A percentile compares a stretch with the other conserved stretches of the same genome.
phyloP scores from a whole-genome alignment of 2,113 vertebrate genomes.

The Desmodus rotundus region DNA sequence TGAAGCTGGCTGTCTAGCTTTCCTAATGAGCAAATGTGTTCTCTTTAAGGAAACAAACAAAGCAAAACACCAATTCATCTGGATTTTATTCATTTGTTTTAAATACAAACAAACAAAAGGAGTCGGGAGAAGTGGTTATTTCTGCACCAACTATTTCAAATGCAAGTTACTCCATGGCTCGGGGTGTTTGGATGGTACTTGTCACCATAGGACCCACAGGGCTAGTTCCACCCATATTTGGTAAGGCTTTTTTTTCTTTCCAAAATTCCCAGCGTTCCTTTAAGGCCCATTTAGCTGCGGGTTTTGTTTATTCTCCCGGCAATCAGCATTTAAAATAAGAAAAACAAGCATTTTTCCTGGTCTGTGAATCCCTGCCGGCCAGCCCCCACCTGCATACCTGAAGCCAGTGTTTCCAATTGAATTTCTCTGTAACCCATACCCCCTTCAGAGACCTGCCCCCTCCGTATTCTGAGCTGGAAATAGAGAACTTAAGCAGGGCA shows the following conservation, averaged over 20 bases:
- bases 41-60: slow-evolving; percentile 69
- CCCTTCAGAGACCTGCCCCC: slow-evolving; percentile 63
- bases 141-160: slow-evolving; percentile 59
- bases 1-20: slow-evolving; percentile 15
- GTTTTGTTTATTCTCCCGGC: slow-evolving; percentile 74
- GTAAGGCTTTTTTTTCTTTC: slow-evolving; percentile 56
- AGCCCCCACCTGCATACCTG: slow-evolving; percentile 66
- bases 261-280: slow-evolving; percentile 71
- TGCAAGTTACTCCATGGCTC: slow-evolving; percentile 14
- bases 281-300: slow-evolving; percentile 67
- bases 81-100: slow-evolving; percentile 67
- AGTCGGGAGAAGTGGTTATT: slow-evolving; percentile 50
- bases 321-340: slow-evolving; percentile 74
- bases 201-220: slow-evolving; percentile 63
- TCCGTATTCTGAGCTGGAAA: slow-evolving; percentile 71
- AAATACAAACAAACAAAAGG: slow-evolving; percentile 66
- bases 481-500: slow-evolving; percentile 79
- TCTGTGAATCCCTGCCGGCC: slow-evolving; percentile 34
- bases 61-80: slow-evolving; percentile 65
- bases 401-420: slow-evolving; percentile 55
- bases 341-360: slow-evolving; percentile 71
- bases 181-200: slow-evolving; percentile 48
- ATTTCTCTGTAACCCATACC: slow-evolving; percentile 60
- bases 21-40: slow-evolving; percentile 65
- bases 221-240: slow-evolving; percentile 50